Evolutionary conservation across 2,888 invertebrate genomes (phyloP).

Genomic region (Epistrophella euchroma): DNA sequence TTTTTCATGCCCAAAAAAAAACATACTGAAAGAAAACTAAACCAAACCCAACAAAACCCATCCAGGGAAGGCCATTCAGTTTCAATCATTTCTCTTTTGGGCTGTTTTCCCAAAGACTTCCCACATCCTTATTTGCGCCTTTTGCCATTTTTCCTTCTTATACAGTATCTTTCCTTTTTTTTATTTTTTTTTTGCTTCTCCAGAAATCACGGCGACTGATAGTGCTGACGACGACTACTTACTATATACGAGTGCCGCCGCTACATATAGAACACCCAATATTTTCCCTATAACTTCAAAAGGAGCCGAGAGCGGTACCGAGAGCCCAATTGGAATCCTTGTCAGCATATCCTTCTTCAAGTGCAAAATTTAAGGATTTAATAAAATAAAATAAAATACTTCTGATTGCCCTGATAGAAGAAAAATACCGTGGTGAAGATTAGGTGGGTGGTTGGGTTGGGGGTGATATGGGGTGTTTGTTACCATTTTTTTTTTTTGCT

Average conservation of each 20-base stretch:
- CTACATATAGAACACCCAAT: conserved; percentile 28
- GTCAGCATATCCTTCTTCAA: conserved; percentile 71
- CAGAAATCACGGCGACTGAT: conserved; percentile 75
- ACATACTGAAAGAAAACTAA: background rate
- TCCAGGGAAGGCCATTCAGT: conserved; percentile 64
- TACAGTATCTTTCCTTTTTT: conserved; percentile 10
- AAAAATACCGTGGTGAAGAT: background rate
- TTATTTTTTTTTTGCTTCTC: conserved; percentile 10
- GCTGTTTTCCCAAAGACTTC: conserved; percentile 40
- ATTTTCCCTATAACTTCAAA: background rate
- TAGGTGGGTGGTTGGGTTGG: background rate
- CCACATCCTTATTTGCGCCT: conserved; percentile 36
- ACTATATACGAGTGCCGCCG: conserved; percentile 48
- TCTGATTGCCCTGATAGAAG: conserved; percentile 66
- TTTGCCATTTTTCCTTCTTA: conserved; percentile 24
- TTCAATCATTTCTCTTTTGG: conserved; percentile 71
- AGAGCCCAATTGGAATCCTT: conserved; percentile 48
- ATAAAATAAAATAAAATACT: conserved; percentile 76
- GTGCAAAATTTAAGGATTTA: conserved; percentile 75
- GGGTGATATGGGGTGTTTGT: background rate
- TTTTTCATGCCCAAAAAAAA: background rate
- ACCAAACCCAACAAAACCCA: conserved; percentile 17
- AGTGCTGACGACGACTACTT: conserved; percentile 60
- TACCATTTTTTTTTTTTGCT: conserved; percentile 3
- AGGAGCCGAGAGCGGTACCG: background rate